Evolutionary conservation across 2,888 invertebrate species (phyloP).

Genomic region (Tipula unca): DNA sequence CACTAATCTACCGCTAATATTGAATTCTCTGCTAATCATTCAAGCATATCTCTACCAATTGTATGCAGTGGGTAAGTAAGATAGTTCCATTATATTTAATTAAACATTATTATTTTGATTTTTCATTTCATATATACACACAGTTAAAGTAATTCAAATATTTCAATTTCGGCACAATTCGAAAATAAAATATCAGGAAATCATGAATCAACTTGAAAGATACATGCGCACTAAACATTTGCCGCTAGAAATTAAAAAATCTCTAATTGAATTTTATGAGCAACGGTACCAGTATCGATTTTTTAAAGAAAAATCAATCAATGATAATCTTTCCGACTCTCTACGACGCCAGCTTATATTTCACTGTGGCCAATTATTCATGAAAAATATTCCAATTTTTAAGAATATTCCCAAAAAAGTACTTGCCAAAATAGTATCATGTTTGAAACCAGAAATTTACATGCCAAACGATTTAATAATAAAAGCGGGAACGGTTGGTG

Average conservation of each 20-base stretch:
- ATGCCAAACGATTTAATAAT: slow-evolving; percentile 52
- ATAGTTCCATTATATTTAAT: background rate
- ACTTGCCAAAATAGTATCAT: slow-evolving; percentile 46
- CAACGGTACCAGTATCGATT: slow-evolving; percentile 50
- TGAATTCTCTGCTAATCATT: background rate
- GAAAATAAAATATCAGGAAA: slow-evolving; percentile 43
- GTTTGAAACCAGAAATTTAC: slow-evolving; percentile 49
- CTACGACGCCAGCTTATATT: background rate
- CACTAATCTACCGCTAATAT: too few relatives aligned
- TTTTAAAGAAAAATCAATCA: slow-evolving; percentile 48
- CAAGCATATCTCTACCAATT: background rate
- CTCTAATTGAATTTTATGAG: slow-evolving; percentile 48
- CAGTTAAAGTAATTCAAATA: background rate
- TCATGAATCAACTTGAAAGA: slow-evolving; percentile 47
- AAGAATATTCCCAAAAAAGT: slow-evolving; percentile 43
- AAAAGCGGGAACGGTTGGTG: slow-evolving; percentile 49
- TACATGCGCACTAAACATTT: slow-evolving; percentile 52
- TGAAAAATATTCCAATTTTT: slow-evolving; percentile 49
- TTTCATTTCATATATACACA: background rate
- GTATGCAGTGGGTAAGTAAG: background rate
- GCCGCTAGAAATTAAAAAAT: slow-evolving; percentile 44
- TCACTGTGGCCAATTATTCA: slow-evolving; percentile 35
- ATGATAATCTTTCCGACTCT: slow-evolving; percentile 44
- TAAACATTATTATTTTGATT: background rate
- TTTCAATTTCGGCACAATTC: background rate